Conservation (phyloP, 2,113 vertebrate genomes). For the Saguinus imperator region DNA sequence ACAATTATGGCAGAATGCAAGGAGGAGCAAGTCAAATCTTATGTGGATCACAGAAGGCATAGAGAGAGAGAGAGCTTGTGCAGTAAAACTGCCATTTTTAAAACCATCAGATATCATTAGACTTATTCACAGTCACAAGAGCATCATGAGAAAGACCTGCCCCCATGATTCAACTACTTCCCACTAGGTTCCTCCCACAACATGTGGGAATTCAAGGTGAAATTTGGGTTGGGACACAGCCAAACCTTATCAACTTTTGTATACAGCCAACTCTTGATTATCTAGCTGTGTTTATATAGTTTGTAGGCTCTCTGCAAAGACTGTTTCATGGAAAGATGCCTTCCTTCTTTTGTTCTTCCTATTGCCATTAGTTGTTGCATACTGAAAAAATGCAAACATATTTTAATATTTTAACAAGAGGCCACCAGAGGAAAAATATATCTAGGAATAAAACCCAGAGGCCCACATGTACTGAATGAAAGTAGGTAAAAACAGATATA, state of each 20-base stretch:
- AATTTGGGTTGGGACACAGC: no score
- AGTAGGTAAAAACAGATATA: neutral
- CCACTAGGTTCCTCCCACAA: no score
- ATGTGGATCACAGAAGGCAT: no score
- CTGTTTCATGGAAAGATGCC: neutral
- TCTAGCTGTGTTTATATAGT: neutral
- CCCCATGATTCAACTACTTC: no score
- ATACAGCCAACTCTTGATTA: neutral
- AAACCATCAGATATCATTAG: no score
- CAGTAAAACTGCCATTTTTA: no score
- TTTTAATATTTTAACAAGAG: conserved; percentile 1
- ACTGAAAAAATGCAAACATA: neutral
- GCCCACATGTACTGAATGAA: neutral
- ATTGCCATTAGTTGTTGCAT: neutral
- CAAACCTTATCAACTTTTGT: neutral
- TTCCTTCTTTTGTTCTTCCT: neutral
- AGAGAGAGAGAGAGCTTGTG: no score
- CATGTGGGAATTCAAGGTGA: no score
- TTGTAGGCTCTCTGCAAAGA: conserved; percentile 1
- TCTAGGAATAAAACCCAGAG: neutral
- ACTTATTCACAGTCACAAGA: no score
- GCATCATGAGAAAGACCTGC: no score
- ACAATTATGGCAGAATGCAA: no score
- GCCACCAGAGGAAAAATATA: neutral
- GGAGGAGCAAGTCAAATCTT: no score